These are phyloP conservation scores for Hedychridium roseum DNA, from an alignment of 2,888 invertebrate genomes.

Conservation along the genomic window DNA sequence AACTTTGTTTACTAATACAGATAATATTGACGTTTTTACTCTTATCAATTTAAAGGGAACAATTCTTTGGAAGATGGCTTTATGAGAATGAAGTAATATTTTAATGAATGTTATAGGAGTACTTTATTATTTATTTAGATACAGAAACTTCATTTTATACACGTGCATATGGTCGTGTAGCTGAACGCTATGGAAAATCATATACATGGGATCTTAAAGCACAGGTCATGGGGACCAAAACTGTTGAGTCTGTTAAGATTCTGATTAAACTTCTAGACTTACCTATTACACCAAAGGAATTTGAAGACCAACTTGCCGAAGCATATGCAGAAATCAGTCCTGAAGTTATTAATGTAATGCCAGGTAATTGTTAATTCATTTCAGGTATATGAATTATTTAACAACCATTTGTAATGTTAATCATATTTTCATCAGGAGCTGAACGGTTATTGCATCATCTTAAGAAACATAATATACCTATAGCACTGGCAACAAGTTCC, in stretches of 20 bases:
- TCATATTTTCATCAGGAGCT: slow-evolving; percentile 62
- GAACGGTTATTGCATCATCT: slow-evolving; percentile 70
- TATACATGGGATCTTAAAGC: slow-evolving; percentile 83
- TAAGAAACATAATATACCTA: slow-evolving; percentile 69
- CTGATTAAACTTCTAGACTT: slow-evolving; percentile 66
- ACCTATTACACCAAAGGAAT: slow-evolving; percentile 71
- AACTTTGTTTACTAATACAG: slow-evolving; percentile 6
- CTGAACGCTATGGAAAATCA: slow-evolving; percentile 73
- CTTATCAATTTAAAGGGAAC: too few relatives aligned
- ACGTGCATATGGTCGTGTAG: slow-evolving; percentile 73
- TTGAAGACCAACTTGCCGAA: slow-evolving; percentile 61
- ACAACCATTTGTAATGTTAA: background rate
- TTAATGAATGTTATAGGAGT: background rate
- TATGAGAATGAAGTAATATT: background rate
- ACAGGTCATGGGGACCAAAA: slow-evolving; percentile 77
- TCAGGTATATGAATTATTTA: background rate
- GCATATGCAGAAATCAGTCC: slow-evolving; percentile 50
- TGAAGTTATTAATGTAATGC: slow-evolving; percentile 46
- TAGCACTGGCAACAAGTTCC: slow-evolving; percentile 76
- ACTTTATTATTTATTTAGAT: slow-evolving; percentile 68
- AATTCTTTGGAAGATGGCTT: background rate
- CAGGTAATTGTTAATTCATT: slow-evolving; percentile 44
- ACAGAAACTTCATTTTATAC: slow-evolving; percentile 84
- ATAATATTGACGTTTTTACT: too few relatives aligned
- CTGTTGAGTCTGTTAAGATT: slow-evolving; percentile 67